A percentile compares a stretch with the other conserved stretches of the same genome.
Conservation (phyloP, 2,113 vertebrate species). For the Phylloscopus whistleri region DNA sequence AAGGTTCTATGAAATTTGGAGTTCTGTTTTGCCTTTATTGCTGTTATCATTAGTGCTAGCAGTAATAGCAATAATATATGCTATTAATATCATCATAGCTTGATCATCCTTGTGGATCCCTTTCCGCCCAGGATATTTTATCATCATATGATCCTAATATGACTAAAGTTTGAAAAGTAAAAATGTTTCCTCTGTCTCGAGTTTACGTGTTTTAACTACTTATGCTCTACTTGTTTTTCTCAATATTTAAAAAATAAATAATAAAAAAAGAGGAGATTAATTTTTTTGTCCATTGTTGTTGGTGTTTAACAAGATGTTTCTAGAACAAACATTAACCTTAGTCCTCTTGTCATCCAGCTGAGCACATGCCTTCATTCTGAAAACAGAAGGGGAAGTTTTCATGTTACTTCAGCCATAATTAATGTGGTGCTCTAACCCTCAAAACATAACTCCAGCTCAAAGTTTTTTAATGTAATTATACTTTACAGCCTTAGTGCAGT, state of each 20-base stretch:
- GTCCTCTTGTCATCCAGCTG: not conserved
- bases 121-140: not conserved
- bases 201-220: not conserved
- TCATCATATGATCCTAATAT: not conserved
- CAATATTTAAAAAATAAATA: not conserved
- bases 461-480: not conserved
- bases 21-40: not conserved
- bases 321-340: not conserved
- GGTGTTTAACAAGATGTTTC: not conserved
- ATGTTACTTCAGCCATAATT: not conserved
- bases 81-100: too few species aligned
- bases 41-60: accelerated
- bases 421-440: not conserved
- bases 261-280: not conserved
- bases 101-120: not conserved
- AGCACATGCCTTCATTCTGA: not conserved
- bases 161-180: not conserved
- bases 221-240: not conserved
- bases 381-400: not conserved
- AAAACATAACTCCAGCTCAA: not conserved
- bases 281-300: not conserved
- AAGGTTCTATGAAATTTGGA: not conserved
- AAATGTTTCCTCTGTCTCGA: not conserved
- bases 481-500: not conserved
- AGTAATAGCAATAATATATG: not conserved